phyloP scores from a whole-genome alignment of 2,888 invertebrate species.

The Flexamia atlantica region DNA sequence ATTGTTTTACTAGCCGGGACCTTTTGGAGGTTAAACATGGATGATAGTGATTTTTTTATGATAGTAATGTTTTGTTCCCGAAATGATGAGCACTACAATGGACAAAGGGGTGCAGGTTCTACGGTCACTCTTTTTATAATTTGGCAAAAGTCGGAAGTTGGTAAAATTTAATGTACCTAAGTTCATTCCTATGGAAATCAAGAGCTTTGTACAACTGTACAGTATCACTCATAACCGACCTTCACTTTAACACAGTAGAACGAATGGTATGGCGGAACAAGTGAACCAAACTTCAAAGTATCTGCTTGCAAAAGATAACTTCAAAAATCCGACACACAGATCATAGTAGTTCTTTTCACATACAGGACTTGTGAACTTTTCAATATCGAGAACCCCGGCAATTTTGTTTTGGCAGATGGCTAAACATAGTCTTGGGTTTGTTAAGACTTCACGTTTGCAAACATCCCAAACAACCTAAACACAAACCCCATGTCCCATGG shows the following conservation, averaged over 20 bases:
- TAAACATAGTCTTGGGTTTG: no score
- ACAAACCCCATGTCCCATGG: no score
- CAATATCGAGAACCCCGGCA: neutral
- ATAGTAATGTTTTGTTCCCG: neutral
- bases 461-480: no score
- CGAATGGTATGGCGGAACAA: neutral
- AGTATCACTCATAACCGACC: neutral
- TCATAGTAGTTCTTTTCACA: neutral
- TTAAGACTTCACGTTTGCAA: no score
- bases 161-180: neutral
- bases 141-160: neutral
- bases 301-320: neutral
- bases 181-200: neutral
- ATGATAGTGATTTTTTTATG: neutral
- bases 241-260: neutral
- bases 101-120: neutral
- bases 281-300: neutral
- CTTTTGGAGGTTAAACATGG: neutral
- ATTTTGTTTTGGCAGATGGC: no score
- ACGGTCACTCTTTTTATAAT: no score
- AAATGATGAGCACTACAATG: neutral
- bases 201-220: neutral
- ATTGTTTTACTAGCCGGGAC: neutral
- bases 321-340: neutral
- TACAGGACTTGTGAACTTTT: neutral